A percentile compares a stretch with the other conserved stretches of the same genome.
Evolutionary conservation across 2,888 invertebrate species (phyloP).

Genomic region (Sinodicranocentrus sp.): DNA sequence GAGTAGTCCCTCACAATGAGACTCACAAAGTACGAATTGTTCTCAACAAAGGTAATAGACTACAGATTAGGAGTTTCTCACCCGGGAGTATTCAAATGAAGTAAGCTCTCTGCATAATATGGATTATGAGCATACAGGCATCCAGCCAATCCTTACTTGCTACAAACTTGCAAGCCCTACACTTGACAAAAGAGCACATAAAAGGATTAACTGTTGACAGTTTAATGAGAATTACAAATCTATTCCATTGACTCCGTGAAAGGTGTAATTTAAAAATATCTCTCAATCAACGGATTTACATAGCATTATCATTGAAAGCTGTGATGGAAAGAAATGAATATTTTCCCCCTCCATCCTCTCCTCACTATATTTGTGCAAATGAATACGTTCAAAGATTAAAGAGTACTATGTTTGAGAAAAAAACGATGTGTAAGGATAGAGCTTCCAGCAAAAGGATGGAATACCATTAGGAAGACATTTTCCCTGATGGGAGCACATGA

Average conservation of each 20-base stretch:
- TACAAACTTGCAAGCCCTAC: no score
- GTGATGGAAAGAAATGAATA: background rate
- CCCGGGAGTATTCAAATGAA: no score
- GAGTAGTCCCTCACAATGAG: no score
- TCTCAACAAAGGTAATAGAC: no score
- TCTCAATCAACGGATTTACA: conserved; percentile 67
- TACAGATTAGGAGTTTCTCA: no score
- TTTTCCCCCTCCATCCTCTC: background rate
- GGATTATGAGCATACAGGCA: no score
- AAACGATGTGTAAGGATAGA: background rate
- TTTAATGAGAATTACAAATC: conserved; percentile 67
- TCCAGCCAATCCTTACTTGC: no score
- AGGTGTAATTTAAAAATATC: conserved; percentile 66
- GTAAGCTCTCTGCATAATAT: no score
- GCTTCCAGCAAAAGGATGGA: background rate
- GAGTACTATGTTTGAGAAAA: conserved; percentile 5
- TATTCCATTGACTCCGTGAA: conserved; percentile 60
- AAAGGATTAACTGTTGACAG: conserved; percentile 65
- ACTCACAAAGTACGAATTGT: no score
- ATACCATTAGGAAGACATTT: conserved; percentile 7
- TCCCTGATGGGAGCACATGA: background rate
- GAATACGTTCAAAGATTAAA: background rate
- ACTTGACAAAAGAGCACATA: conserved; percentile 32
- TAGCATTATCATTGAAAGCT: conserved; percentile 17
- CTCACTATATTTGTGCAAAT: background rate